These are phyloP conservation scores for Paramuricea clavata DNA, from an alignment of 92 coral and sea anemone species.

Conservation along the genomic window DNA sequence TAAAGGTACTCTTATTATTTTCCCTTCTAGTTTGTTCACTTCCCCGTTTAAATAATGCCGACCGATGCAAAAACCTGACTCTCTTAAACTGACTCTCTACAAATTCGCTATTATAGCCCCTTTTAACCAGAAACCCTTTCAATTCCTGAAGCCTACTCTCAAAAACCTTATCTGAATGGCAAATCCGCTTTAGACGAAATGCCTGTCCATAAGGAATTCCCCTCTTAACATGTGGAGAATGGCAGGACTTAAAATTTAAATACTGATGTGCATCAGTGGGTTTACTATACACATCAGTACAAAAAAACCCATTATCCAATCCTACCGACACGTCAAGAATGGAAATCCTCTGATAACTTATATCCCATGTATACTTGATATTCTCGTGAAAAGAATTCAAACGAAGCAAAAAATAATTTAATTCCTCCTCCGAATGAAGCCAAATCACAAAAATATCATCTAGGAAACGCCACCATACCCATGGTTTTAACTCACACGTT, in stretches of 20 bases:
- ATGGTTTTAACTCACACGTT: not conserved
- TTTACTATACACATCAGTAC: slow-evolving; percentile 45
- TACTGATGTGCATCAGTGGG: slow-evolving; percentile 63
- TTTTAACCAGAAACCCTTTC: slow-evolving; percentile 19
- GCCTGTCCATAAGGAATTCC: slow-evolving; percentile 63
- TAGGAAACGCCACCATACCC: not conserved
- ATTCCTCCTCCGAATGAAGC: slow-evolving; percentile 37
- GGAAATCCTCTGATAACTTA: slow-evolving; percentile 27
- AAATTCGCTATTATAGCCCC: not conserved
- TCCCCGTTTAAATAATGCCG: too few relatives aligned
- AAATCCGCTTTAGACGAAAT: slow-evolving; percentile 48
- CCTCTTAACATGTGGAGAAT: slow-evolving; percentile 57
- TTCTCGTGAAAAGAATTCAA: slow-evolving; percentile 53
- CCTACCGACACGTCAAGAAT: slow-evolving; percentile 52
- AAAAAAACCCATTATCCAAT: slow-evolving; percentile 12
- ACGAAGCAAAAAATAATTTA: slow-evolving; percentile 16
- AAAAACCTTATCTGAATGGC: not conserved
- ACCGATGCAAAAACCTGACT: too few relatives aligned
- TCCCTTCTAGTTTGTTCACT: too few relatives aligned
- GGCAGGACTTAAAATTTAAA: slow-evolving; percentile 46
- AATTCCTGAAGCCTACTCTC: slow-evolving; percentile 22
- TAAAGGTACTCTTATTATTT: too few relatives aligned
- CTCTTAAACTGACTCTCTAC: not conserved
- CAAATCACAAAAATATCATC: slow-evolving; percentile 54
- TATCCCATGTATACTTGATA: slow-evolving; percentile 44